Base-by-base conservation (phyloP, 2,113 vertebrate genomes). In the Lycaon pictus region DNA sequence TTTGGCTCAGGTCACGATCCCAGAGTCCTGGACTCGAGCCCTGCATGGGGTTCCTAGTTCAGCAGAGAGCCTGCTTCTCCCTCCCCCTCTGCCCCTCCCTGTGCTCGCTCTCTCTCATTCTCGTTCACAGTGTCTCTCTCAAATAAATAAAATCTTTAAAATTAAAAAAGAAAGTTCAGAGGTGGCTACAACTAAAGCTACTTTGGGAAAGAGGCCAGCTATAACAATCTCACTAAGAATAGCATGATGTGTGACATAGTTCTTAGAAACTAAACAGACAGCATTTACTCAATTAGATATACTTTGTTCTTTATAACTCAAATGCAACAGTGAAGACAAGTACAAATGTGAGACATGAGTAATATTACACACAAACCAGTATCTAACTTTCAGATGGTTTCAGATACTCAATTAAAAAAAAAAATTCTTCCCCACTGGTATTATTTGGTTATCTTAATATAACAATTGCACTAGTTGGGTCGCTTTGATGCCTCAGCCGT, bases 221-320 rank as follows among this genome's bases (percentile, higher is more conserved):
- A 69, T 71, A 79, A 96, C 15, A 62, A 1, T 69, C 62, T 71
- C 93, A 90, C 97, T 83, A 97, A 96, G 72, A 92, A 95, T 72
- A 77, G 11, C 79, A 65, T 53, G 69, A n/a, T 43, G 32, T 92
- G 23, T 71, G 77, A 95, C 87, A 13, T 5, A 69, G 6, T 65
- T 92, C 79, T 87, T 96, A 88, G 91, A 83, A 92, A 48, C 27
- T n/a, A 6, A 20, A 91, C 13, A 79, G 48, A 58, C 7, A 90
- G 32, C 48, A 65, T 80, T 96, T 97, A 76, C 85, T 94, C 85
- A 96, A 32, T 56, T 63, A 91, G 20, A 76, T 94, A 83, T 88
- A 93, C 92, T 58, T 91, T 85, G 89, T 85, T 88, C 96, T 85
- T 60, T 67, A 79, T 35, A 98, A 93, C 62, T 92, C 62, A 88